phyloP scores from a whole-genome alignment of 1,140 invertebrate genomes.

The Lepidurus apus region DNA sequence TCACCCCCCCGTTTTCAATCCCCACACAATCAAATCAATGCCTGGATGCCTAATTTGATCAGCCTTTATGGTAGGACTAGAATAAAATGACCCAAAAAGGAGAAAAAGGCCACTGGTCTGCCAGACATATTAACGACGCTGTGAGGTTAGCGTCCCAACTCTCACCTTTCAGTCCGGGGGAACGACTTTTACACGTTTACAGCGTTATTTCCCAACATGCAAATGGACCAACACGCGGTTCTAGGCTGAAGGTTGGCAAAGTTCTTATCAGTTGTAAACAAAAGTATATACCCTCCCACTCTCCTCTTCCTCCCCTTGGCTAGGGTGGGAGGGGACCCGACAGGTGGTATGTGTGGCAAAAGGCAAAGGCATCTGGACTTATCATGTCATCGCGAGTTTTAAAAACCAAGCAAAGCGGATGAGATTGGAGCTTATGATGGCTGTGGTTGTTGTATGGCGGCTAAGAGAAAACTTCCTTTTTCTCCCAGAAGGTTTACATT shows the following conservation, averaged over 20 bases:
- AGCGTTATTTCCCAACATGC: background rate
- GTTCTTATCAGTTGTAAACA: conserved; percentile 1
- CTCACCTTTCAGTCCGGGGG: background rate
- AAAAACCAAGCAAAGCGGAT: conserved; percentile 8
- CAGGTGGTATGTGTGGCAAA: conserved; percentile 18
- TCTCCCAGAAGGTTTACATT: background rate
- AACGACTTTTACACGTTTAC: background rate
- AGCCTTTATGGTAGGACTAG: background rate
- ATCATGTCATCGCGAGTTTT: conserved; percentile 18
- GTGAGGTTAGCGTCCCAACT: background rate
- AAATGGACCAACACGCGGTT: conserved; percentile 7
- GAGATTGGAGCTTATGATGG: conserved; percentile 21
- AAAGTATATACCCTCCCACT: background rate
- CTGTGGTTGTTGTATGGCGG: background rate
- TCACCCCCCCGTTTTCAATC: background rate
- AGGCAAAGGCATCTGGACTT: conserved; percentile 8
- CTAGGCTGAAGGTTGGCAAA: conserved; percentile 5
- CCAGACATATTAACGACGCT: background rate
- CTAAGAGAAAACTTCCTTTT: background rate
- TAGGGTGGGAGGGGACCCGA: background rate
- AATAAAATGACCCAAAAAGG: background rate
- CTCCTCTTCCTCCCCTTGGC: background rate
- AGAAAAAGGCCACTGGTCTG: background rate
- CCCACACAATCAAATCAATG: background rate
- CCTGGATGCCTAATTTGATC: background rate